A percentile compares a stretch with the other conserved stretches of the same genome.
Evolutionary conservation across 2,797 vertebrate species (phyloP).

Genomic region (Podargus strigoides): DNA sequence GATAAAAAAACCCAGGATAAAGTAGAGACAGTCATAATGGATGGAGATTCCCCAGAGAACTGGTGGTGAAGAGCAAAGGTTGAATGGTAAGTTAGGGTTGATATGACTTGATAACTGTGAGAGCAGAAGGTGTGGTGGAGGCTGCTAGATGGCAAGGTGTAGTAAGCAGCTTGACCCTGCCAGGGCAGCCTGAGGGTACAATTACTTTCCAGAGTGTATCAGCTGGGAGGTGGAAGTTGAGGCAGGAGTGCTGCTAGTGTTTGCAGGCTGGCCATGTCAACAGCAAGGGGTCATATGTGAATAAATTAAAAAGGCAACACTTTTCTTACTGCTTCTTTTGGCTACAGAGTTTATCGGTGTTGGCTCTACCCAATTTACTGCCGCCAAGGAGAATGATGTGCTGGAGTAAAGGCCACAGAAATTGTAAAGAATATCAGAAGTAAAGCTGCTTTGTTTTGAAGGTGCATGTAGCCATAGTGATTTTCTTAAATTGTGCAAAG

Average conservation of each 20-base stretch:
- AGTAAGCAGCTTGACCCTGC: background rate
- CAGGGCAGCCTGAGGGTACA: rapidly evolving
- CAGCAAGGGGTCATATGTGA: background rate
- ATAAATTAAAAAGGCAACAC: background rate
- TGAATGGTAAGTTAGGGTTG: background rate
- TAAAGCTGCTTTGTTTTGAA: background rate
- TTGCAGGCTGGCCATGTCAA: background rate
- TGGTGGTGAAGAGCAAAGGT: background rate
- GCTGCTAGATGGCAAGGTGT: background rate
- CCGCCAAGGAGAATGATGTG: background rate
- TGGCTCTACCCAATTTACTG: background rate
- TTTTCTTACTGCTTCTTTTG: background rate
- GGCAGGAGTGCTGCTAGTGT: background rate
- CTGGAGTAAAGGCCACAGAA: background rate
- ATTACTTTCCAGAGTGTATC: background rate
- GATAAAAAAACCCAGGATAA: background rate
- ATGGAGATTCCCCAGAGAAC: background rate
- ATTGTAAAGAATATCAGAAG: background rate
- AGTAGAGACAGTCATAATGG: background rate
- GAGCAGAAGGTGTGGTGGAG: background rate
- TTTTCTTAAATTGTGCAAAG: background rate
- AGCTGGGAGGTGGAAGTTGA: background rate
- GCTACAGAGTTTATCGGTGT: background rate
- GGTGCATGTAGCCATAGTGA: background rate
- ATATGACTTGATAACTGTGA: background rate